Base-by-base conservation (phyloP, 2,113 vertebrate genomes). In the Brevimyrus niger region DNA sequence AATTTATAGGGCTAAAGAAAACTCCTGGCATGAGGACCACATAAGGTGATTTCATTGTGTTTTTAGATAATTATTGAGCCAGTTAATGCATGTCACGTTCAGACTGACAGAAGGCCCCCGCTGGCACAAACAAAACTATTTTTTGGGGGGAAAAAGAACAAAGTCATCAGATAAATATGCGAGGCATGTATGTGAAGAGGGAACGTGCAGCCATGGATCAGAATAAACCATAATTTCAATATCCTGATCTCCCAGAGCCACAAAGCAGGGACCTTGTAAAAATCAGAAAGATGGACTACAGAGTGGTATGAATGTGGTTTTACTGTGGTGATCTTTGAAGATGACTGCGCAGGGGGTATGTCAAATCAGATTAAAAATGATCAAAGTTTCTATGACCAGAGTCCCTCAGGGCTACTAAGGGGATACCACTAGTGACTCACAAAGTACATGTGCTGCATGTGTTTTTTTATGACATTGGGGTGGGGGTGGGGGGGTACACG, bases 101-200 rank as follows among this genome's bases (percentile, higher is more conserved):
- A 38, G 73, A 5, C 35, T 80, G 73, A 80, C 31, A 80, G 55
- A n/a, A 80, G 73, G 35, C 35, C 73, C 35, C 35, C 0, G 1
- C 31, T 42, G 35, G 73, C 35, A 38, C 4, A 80, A 42, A 21
- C 31, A 15, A 19, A 35, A 76, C 1, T 19, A 19, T 19, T 42
- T 80, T 80, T 38, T 21, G 31, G 35, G 19, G 31, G 31, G 27
- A 2, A 87, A 55, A 19, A 51, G n/a, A 65, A 87, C 9, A 9
- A 38, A 65, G 35, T 65, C 87, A 87, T n/a, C 31, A 55, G 53
- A 83, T 83, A 89, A 83, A 88, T 53, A 82, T 83, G 46, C 50
- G 31, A 58, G 50, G 76, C 35, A 58, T 53, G 11, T 55, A 21
- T 42, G 76, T n/a, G 35, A 38, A 11, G 50, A 44, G 50, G 27